A percentile compares a stretch with the other conserved stretches of the same genome.
phyloP scores from a whole-genome alignment of 2,113 vertebrate genomes.

The Rousettus leschenaultii region DNA sequence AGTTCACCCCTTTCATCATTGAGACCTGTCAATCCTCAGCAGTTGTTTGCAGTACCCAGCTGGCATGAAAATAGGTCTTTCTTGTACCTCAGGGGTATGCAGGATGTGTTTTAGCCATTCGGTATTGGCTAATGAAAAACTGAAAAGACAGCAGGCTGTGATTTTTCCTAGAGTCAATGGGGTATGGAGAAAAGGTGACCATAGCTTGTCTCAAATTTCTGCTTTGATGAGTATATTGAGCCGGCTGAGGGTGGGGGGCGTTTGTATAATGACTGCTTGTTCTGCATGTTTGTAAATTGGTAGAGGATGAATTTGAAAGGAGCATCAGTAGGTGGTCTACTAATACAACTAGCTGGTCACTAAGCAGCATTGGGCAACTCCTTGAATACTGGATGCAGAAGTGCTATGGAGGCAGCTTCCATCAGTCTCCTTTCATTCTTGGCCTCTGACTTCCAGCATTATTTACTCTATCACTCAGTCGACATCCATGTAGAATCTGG shows the following conservation, averaged over 20 bases:
- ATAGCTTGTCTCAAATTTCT: background rate
- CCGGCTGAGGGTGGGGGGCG: rapidly evolving
- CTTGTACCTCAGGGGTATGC: background rate
- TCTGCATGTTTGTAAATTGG: background rate
- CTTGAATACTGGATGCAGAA: background rate
- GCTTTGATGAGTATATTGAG: background rate
- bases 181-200: background rate
- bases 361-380: background rate
- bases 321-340: background rate
- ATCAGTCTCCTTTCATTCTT: background rate
- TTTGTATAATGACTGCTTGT: background rate
- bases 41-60: background rate
- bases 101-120: background rate
- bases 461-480: background rate
- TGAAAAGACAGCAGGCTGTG: background rate
- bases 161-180: background rate
- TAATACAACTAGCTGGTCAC: background rate
- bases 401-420: background rate
- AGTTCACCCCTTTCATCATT: background rate
- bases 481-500: background rate
- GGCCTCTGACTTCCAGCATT: background rate
- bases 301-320: background rate
- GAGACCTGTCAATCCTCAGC: background rate
- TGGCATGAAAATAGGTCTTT: background rate
- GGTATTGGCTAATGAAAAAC: background rate